Percentiles rank a stretch among this genome's conserved stretches.
Conservation (phyloP, 2,113 vertebrate genomes). For the Gymnarchus niloticus region DNA sequence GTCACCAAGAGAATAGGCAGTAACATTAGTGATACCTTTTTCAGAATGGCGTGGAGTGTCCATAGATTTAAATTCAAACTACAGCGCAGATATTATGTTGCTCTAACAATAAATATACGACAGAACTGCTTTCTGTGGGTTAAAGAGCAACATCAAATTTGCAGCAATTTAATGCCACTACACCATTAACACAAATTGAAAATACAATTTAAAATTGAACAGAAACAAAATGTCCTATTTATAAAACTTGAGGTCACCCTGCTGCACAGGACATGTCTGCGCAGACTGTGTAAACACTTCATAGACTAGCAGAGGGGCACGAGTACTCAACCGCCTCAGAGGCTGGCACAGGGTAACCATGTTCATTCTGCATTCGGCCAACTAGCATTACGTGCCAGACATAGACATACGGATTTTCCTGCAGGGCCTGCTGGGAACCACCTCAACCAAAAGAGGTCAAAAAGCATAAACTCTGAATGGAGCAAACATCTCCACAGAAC, state of each 20-base stretch:
- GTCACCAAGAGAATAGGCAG: not conserved
- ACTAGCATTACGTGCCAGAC: constrained; percentile 1
- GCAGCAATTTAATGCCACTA: not conserved
- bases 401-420: not conserved
- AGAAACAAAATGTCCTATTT: not conserved
- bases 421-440: constrained; percentile 4
- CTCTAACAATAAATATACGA: not conserved
- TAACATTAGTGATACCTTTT: not conserved
- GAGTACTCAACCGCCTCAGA: not conserved
- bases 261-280: not conserved
- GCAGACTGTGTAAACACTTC: not conserved
- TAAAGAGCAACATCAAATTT: not conserved
- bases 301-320: not conserved
- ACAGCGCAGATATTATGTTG: not conserved
- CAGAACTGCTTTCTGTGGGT: not conserved
- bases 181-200: not conserved
- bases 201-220: not conserved
- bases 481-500: not conserved
- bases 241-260: not conserved
- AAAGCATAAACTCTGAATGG: not conserved
- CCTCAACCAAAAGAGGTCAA: constrained; percentile 7
- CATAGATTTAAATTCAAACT: not conserved
- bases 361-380: not conserved
- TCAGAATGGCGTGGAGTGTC: not conserved
- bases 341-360: not conserved